These are phyloP conservation scores for Eristalinus sepulchralis DNA, from an alignment of 2,888 invertebrate species.

Conservation along the genomic window DNA sequence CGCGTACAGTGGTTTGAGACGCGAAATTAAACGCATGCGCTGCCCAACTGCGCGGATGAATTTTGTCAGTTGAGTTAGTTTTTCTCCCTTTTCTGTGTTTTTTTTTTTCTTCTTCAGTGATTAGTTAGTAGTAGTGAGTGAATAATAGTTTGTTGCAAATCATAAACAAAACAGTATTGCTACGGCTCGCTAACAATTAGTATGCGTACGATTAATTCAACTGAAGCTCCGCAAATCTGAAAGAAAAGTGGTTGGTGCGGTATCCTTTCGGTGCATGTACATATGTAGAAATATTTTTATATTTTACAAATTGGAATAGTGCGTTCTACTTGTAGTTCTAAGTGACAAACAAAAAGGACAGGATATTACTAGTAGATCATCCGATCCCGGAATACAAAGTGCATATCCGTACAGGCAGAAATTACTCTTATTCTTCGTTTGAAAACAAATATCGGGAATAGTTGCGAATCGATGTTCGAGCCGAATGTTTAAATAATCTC, in stretches of 20 bases:
- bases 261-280: slow-evolving; percentile 33
- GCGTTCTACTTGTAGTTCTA: slow-evolving; percentile 1
- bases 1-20: slow-evolving; percentile 77
- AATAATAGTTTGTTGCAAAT: slow-evolving; percentile 45
- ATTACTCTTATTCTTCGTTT: slow-evolving; percentile 3
- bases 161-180: slow-evolving; percentile 67
- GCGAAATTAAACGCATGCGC: slow-evolving; percentile 77
- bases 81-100: slow-evolving; percentile 68
- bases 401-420: neutral
- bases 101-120: neutral
- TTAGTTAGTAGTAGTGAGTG: slow-evolving; percentile 47
- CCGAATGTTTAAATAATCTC: slow-evolving; percentile 26
- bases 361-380: slow-evolving; percentile 16
- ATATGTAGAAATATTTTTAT: slow-evolving; percentile 6
- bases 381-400: slow-evolving; percentile 13
- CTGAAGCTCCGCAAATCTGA: slow-evolving; percentile 5
- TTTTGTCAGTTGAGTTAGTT: slow-evolving; percentile 73
- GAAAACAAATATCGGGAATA: slow-evolving; percentile 2
- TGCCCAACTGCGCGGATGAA: slow-evolving; percentile 73
- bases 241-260: slow-evolving; percentile 57
- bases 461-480: neutral
- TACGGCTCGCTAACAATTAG: slow-evolving; percentile 50
- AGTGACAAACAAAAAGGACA: slow-evolving; percentile 42
- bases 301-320: slow-evolving; percentile 50
- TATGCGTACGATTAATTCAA: slow-evolving; percentile 42